Conservation (phyloP, 2,888 invertebrate species). For the Megamerina dolium region DNA sequence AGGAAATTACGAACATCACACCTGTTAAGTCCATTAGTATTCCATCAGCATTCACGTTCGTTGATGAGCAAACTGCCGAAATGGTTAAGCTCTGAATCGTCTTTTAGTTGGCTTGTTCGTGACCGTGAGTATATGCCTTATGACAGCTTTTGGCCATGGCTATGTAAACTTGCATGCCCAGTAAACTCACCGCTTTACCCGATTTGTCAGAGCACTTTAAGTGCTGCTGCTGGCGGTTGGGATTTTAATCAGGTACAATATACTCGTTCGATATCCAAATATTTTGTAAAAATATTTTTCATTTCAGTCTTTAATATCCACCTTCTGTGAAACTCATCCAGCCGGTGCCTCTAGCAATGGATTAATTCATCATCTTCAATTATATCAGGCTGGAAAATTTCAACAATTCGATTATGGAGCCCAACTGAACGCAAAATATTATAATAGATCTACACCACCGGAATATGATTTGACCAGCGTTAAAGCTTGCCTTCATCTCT, state of each 20-base stretch:
- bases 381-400: constrained; percentile 19
- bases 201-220: too few relatives aligned
- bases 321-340: constrained; percentile 21
- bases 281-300: too few relatives aligned
- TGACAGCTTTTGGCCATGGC: background rate
- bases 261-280: too few relatives aligned
- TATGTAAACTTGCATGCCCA: too few relatives aligned
- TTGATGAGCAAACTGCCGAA: too few relatives aligned
- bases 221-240: too few relatives aligned
- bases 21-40: background rate
- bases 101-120: too few relatives aligned
- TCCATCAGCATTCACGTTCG: background rate
- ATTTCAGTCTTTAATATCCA: constrained; percentile 14
- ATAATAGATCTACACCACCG: constrained; percentile 15
- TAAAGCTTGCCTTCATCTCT: constrained; percentile 16
- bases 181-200: too few relatives aligned
- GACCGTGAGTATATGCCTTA: too few relatives aligned
- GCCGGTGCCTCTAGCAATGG: constrained; percentile 24
- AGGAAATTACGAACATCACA: constrained; percentile 34
- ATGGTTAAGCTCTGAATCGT: too few relatives aligned
- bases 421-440: constrained; percentile 17
- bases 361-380: constrained; percentile 22
- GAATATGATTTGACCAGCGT: constrained; percentile 19
- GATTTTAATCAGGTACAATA: too few relatives aligned
- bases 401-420: constrained; percentile 22